Conservation (phyloP, 2,113 vertebrate genomes). For the Bubo scandiacus region DNA sequence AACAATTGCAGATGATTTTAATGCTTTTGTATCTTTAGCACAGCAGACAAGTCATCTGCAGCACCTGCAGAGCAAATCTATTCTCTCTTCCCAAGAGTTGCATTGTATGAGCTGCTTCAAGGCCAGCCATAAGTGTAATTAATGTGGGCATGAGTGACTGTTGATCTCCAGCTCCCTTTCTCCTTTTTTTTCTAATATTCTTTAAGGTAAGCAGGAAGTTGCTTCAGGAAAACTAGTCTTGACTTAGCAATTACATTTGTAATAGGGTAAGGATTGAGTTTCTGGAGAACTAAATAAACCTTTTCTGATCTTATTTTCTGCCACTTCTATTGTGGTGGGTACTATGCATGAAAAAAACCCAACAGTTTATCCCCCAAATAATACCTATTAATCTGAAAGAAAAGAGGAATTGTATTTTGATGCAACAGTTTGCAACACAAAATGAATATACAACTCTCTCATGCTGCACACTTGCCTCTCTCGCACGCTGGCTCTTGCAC, state of each 20-base stretch:
- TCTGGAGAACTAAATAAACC: background rate
- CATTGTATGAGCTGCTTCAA: background rate
- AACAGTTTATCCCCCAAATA: background rate
- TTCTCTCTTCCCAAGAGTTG: background rate
- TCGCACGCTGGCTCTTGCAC: too few relatives aligned
- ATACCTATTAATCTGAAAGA: background rate
- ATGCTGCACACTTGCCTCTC: fast-evolving
- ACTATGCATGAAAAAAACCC: fast-evolving
- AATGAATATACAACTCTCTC: background rate
- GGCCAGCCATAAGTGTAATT: background rate
- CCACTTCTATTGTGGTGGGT: background rate
- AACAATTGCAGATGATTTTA: background rate
- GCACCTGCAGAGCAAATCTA: background rate
- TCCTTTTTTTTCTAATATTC: background rate
- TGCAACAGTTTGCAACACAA: background rate
- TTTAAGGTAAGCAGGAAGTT: background rate
- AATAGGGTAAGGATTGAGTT: background rate
- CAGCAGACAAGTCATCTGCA: background rate
- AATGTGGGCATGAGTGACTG: background rate
- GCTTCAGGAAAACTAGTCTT: background rate
- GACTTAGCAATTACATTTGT: background rate
- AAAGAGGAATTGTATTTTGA: background rate
- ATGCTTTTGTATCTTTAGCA: background rate
- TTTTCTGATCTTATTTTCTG: background rate
- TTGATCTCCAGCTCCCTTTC: background rate